These are phyloP conservation scores for Pimephales promelas DNA, from an alignment of 2,113 vertebrate species.

Conservation along the genomic window DNA sequence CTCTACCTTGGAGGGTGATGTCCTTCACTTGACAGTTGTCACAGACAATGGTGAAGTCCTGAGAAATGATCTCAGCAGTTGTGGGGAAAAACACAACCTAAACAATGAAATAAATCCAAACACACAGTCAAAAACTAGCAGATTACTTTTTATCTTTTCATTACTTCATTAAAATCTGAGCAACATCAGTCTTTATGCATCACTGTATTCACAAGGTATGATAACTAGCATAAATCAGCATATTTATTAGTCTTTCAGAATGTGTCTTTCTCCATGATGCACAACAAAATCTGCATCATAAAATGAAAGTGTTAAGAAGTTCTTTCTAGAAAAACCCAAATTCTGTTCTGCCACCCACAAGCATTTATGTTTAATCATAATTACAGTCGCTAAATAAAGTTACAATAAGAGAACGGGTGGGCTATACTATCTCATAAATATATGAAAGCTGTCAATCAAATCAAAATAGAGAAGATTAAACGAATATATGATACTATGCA, in stretches of 20 bases:
- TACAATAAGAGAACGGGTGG: background rate
- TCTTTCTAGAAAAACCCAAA: background rate
- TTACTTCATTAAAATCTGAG: background rate
- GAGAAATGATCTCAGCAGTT: constrained; percentile 66
- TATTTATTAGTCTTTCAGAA: background rate
- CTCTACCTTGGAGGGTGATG: constrained; percentile 82
- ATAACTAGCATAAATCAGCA: background rate
- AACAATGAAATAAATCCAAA: constrained; percentile 35
- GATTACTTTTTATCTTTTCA: no score
- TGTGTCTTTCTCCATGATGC: background rate
- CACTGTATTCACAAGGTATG: background rate
- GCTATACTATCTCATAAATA: background rate
- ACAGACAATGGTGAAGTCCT: constrained; percentile 81
- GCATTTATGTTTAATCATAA: background rate
- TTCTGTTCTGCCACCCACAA: background rate
- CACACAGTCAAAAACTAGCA: background rate
- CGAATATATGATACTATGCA: background rate
- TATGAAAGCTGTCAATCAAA: background rate
- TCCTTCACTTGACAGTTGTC: constrained; percentile 87
- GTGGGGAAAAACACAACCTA: constrained; percentile 89
- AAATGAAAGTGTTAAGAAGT: background rate
- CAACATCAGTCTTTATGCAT: background rate
- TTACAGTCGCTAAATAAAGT: background rate
- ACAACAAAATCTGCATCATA: background rate
- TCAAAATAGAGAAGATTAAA: background rate